A percentile compares a stretch with the other conserved stretches of the same genome.
Evolutionary conservation across 2,113 vertebrate species (phyloP).

Genomic region (Ceyx margarethae): DNA sequence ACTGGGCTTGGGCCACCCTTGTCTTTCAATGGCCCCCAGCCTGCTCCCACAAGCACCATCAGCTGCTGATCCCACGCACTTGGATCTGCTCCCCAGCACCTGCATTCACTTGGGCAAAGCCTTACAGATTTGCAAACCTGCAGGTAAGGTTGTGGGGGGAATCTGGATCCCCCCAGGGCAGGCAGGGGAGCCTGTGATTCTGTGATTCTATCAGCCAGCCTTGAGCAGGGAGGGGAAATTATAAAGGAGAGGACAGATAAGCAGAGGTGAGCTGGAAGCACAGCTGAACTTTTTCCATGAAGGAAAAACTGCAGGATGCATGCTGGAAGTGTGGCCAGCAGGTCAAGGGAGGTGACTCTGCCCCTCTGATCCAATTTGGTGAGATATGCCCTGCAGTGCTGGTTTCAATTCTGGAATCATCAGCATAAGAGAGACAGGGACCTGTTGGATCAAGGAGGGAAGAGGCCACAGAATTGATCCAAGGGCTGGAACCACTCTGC

Average conservation of each 20-base stretch:
- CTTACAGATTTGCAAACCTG: not conserved
- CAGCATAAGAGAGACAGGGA: not conserved
- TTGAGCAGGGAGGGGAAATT: not conserved
- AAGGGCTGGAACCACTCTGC: not conserved
- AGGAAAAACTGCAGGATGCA: not conserved
- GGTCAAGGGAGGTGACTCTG: no score
- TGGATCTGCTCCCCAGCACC: not conserved
- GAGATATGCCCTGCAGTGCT: not conserved
- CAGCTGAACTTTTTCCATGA: not conserved
- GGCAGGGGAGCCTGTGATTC: not conserved
- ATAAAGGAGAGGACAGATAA: not conserved
- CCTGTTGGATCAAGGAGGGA: not conserved
- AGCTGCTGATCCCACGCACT: not conserved
- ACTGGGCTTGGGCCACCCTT: not conserved
- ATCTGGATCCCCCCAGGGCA: not conserved
- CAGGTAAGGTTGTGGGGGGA: not conserved
- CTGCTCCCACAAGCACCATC: not conserved
- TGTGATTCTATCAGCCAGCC: not conserved
- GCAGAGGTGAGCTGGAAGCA: not conserved
- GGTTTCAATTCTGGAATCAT: not conserved
- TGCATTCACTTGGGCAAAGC: not conserved
- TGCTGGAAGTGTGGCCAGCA: not conserved
- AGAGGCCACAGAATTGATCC: not conserved
- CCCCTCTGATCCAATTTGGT: no score
- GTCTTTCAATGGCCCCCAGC: not conserved